phyloP scores from a whole-genome alignment of 2,888 invertebrate genomes.

The Andrena marginata region DNA sequence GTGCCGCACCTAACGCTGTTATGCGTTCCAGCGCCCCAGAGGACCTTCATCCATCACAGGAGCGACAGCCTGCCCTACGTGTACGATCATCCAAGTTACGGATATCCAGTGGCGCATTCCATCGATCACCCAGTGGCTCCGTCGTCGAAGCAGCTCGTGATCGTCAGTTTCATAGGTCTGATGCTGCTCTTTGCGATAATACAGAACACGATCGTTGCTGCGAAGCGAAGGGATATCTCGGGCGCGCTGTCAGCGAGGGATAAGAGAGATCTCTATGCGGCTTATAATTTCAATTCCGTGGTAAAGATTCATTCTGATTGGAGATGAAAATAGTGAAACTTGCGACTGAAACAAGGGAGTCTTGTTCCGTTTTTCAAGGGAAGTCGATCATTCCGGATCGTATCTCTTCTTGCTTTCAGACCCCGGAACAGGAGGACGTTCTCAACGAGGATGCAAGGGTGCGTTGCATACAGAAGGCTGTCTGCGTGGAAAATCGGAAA shows the following conservation, averaged over 20 bases:
- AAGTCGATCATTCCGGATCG: neutral
- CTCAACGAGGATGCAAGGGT: slow-evolving; percentile 79
- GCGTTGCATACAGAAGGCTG: slow-evolving; percentile 81
- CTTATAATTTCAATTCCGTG: slow-evolving; percentile 69
- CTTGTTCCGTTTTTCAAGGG: neutral
- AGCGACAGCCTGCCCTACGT: slow-evolving; percentile 65
- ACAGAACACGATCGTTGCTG: slow-evolving; percentile 80
- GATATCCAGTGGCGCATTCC: slow-evolving; percentile 66
- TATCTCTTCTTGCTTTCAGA: slow-evolving; percentile 64
- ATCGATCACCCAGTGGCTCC: slow-evolving; percentile 70
- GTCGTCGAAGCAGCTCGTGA: slow-evolving; percentile 79
- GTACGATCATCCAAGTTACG: slow-evolving; percentile 64
- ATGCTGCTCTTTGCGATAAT: slow-evolving; percentile 82
- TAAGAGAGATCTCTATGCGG: slow-evolving; percentile 76
- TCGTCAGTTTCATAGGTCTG: slow-evolving; percentile 83
- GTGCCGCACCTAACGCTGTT: neutral
- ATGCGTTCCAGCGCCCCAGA: slow-evolving; percentile 49
- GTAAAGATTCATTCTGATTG: slow-evolving; percentile 59
- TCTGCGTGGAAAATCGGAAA: slow-evolving; percentile 81
- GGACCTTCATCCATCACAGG: slow-evolving; percentile 52
- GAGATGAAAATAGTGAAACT: neutral
- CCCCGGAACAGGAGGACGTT: slow-evolving; percentile 77
- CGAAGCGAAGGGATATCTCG: slow-evolving; percentile 78
- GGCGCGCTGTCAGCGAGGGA: slow-evolving; percentile 77
- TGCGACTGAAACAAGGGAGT: neutral